Conservation (phyloP, 1,140 invertebrate species). For the Stegodyphus dumicola region DNA sequence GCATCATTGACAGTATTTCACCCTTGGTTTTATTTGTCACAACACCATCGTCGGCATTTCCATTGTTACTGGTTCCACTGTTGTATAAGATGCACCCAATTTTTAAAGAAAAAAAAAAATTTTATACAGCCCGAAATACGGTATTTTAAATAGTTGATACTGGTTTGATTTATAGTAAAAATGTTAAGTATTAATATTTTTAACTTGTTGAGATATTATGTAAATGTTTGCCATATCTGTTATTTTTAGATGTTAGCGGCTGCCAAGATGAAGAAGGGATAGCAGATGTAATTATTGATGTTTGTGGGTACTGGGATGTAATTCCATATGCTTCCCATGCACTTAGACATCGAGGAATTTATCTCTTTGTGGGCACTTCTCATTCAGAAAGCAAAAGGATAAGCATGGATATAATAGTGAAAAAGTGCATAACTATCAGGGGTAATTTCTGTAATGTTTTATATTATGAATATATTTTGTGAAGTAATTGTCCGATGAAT, state of each 20-base stretch:
- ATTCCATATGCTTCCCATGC: conserved; percentile 34
- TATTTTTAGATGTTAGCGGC: not conserved
- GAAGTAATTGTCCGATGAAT: not conserved
- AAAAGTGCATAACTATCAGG: conserved; percentile 49
- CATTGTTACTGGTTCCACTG: too few relatives aligned
- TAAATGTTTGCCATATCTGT: not conserved
- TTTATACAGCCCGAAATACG: too few relatives aligned
- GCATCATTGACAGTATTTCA: too few relatives aligned
- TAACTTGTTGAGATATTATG: not conserved
- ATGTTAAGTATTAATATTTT: not conserved
- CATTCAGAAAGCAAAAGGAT: conserved; percentile 60
- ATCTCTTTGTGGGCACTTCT: conserved; percentile 68
- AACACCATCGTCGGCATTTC: too few relatives aligned
- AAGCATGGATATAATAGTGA: conserved; percentile 36
- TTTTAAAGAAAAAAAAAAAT: too few relatives aligned
- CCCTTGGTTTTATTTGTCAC: too few relatives aligned
- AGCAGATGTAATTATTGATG: conserved; percentile 57
- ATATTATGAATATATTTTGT: not conserved
- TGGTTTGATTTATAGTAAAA: not conserved
- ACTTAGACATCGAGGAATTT: conserved; percentile 66
- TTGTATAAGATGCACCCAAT: too few relatives aligned
- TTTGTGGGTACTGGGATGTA: conserved; percentile 41
- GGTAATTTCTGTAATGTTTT: conserved; percentile 17
- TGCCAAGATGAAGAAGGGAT: conserved; percentile 29
- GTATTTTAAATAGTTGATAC: too few relatives aligned